Evolutionary conservation across 2,113 vertebrate genomes (phyloP).

Genomic region (Mesoclemmys tuberculata): DNA sequence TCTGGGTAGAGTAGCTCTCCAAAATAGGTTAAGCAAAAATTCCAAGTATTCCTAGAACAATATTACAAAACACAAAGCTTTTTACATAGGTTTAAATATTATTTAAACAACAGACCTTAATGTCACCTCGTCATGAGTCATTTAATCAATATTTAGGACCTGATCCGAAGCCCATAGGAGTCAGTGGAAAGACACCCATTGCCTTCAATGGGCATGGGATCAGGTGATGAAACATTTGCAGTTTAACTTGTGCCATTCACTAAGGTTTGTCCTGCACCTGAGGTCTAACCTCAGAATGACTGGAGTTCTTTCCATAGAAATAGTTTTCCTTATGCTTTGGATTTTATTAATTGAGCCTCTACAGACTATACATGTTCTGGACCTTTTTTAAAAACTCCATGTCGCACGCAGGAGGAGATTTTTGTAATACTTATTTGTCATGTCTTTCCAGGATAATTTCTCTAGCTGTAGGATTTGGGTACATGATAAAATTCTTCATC

Average conservation of each 20-base stretch:
- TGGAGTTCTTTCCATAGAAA: slow-evolving; percentile 46
- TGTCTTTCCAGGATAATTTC: slow-evolving; percentile 45
- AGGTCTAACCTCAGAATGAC: slow-evolving; percentile 21
- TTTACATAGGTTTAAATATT: neutral
- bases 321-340: slow-evolving; percentile 21
- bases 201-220: neutral
- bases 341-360: slow-evolving; percentile 60
- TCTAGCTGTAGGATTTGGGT: neutral
- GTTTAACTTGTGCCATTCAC: slow-evolving; percentile 29
- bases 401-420: slow-evolving; percentile 47
- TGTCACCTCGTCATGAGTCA: neutral
- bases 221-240: neutral
- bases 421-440: slow-evolving; percentile 43
- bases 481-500: neutral
- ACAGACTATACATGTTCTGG: slow-evolving; percentile 43
- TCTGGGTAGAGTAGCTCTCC: neutral
- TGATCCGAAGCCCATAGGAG: neutral
- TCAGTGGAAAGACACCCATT: neutral
- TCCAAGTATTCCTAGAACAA: neutral
- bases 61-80: neutral
- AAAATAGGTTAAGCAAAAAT: neutral
- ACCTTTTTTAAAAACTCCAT: slow-evolving; percentile 48
- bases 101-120: neutral
- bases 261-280: slow-evolving; percentile 40
- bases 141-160: slow-evolving; percentile 29